Base-by-base conservation (phyloP, 1,140 invertebrate genomes). In the Aphis craccivora region DNA sequence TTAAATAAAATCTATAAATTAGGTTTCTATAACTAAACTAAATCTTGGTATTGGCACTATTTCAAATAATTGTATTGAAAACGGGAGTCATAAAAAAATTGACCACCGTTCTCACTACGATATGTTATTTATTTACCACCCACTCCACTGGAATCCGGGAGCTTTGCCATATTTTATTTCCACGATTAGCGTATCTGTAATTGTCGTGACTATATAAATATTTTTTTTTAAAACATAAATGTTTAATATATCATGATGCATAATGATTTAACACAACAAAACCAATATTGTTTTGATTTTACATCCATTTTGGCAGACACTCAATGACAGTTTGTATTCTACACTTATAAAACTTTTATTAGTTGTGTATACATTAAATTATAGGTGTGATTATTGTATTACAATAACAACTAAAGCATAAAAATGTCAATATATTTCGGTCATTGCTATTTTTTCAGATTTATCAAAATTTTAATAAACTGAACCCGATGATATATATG, bases 71-170 rank as follows among this genome's bases (percentile, higher is more conserved):
- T 43, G 30, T 67, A 45, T 30, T 81, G 30, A 30, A 67, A 37
- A 35, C 20, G 35, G 35, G 5, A 45, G 25, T 51, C 67, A 45
- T 48, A 91, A 83, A 91, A 40, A 81, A 14, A 48, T 14, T 91
- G 25, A 91, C 45, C 30, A 76, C 35, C 22, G n/a, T 86, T 86
- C 83, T 88, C 55, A 25, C 37, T 60, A n/a, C 45, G 30, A 76
- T 9, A 40, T 76, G 48, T 76, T 91, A 81, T 76, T 91, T 81
- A 43, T 91, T 91, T 91, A 91, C 37, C 20, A 43, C 51, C 90
- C 23, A 43, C 14, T 30, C 40, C n/a, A 45, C 30, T 81, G 90
- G 40, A 91, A 25, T 45, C 55, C 90, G 90, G 90, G 83, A 91
- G 43, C 60, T 91, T 67, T 1, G 67, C 22, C 40, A 91, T 67